A percentile compares a stretch with the other conserved stretches of the same genome.
Conservation (phyloP, 2,888 invertebrate species). For the Hydroisotoma schaefferi region DNA sequence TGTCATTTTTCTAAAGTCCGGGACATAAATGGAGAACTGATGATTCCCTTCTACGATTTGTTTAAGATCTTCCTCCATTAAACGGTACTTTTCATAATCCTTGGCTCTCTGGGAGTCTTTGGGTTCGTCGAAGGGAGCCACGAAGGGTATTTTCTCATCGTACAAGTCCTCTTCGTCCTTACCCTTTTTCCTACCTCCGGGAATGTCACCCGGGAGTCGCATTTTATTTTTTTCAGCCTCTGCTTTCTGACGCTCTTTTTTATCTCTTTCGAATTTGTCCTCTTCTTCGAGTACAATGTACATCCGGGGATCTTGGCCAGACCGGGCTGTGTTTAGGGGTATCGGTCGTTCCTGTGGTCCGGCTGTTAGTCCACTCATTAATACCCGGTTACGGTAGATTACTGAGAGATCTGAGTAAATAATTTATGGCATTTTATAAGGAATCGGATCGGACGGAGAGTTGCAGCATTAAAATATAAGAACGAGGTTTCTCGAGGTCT, state of each 20-base stretch:
- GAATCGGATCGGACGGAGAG: background rate
- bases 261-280: slow-evolving; percentile 21
- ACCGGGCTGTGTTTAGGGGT: slow-evolving; percentile 29
- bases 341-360: slow-evolving; percentile 33
- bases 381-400: slow-evolving; percentile 44
- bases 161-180: slow-evolving; percentile 6
- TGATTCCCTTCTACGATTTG: slow-evolving; percentile 45
- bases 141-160: slow-evolving; percentile 24
- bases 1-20: slow-evolving; percentile 46
- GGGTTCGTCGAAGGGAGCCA: slow-evolving; percentile 32
- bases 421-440: background rate
- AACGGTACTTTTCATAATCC: slow-evolving; percentile 31
- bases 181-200: slow-evolving; percentile 13
- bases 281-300: slow-evolving; percentile 39
- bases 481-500: too few species aligned
- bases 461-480: background rate
- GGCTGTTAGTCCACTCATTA: slow-evolving; percentile 29
- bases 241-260: slow-evolving; percentile 22
- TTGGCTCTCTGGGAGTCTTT: slow-evolving; percentile 43
- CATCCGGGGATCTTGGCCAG: slow-evolving; percentile 41
- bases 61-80: slow-evolving; percentile 40
- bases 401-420: slow-evolving; percentile 35
- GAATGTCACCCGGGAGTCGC: slow-evolving; percentile 4
- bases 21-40: slow-evolving; percentile 35
- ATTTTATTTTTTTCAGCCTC: slow-evolving; percentile 30